phyloP scores from a whole-genome alignment of 1,140 invertebrate species.

The Drosophila persimilis region DNA sequence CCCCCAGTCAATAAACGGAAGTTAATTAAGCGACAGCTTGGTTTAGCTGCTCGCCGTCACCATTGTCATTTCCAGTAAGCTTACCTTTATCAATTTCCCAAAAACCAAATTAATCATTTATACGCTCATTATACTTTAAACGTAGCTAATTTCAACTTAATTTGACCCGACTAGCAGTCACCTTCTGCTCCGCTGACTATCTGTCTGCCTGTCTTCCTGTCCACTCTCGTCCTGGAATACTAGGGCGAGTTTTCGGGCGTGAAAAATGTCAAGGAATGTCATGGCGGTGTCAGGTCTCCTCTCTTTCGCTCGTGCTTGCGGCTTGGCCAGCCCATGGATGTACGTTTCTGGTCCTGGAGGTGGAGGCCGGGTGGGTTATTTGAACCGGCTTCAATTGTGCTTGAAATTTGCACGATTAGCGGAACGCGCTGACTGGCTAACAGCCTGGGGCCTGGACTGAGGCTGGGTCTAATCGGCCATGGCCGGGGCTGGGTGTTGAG shows the following conservation, averaged over 20 bases:
- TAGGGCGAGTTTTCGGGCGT: conserved; percentile 12
- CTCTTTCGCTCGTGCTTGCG: conserved; percentile 16
- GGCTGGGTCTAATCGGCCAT: conserved; percentile 9
- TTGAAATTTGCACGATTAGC: conserved; percentile 69
- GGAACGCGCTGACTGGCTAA: conserved; percentile 45
- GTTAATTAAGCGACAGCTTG: conserved; percentile 54
- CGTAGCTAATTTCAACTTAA: conserved; percentile 66
- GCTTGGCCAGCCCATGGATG: conserved; percentile 10
- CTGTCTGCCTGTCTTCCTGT: too few species aligned
- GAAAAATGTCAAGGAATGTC: conserved; percentile 42
- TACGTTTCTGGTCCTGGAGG: too few species aligned
- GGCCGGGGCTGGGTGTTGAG: not conserved
- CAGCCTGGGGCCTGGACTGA: conserved; percentile 24
- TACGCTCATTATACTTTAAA: conserved; percentile 73
- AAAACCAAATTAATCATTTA: conserved; percentile 73
- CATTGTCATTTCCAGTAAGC: conserved; percentile 5
- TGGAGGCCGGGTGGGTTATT: conserved; percentile 18
- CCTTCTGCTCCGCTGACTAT: not conserved
- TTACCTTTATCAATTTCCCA: conserved; percentile 55
- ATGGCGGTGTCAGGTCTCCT: conserved; percentile 20
- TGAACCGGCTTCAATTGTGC: conserved; percentile 64
- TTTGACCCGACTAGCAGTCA: conserved; percentile 20
- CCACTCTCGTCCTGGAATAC: not conserved
- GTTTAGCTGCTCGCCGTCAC: conserved; percentile 1
- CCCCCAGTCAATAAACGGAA: conserved; percentile 56